Conservation (phyloP, 2,113 vertebrate genomes). For the Dunckerocampus dactyliophorus region DNA sequence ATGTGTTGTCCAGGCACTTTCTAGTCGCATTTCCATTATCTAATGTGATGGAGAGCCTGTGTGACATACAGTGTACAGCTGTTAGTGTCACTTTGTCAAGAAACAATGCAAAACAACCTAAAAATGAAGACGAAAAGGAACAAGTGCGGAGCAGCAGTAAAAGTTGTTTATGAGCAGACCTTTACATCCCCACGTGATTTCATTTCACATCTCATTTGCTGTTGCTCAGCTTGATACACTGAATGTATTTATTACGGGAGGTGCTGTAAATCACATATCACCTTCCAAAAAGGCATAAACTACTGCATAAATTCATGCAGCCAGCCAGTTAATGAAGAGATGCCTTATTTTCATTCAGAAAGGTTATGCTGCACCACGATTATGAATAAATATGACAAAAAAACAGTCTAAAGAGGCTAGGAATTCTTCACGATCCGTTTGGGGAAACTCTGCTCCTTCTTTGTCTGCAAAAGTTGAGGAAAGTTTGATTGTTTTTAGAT, state of each 20-base stretch:
- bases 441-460: too few species aligned
- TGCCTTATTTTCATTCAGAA: neutral
- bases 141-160: neutral
- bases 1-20: slow-evolving; percentile 1
- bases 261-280: slow-evolving; percentile 19
- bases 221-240: slow-evolving; percentile 1
- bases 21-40: slow-evolving; percentile 6
- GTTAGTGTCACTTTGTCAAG: neutral
- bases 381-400: too few species aligned
- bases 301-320: neutral
- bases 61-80: neutral
- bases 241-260: slow-evolving; percentile 8
- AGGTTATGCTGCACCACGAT: too few species aligned
- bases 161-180: slow-evolving; percentile 5
- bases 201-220: slow-evolving; percentile 18
- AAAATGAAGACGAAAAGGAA: neutral
- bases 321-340: neutral
- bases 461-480: too few species aligned
- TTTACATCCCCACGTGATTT: slow-evolving; percentile 5
- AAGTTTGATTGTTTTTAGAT: too few species aligned
- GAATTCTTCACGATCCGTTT: too few species aligned
- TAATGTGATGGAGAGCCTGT: slow-evolving; percentile 2
- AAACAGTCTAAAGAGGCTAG: too few species aligned
- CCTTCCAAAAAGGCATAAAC: neutral
- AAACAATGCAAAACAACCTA: neutral